Conservation (phyloP, 2,888 invertebrate species). For the Entomobrya multifasciata region DNA sequence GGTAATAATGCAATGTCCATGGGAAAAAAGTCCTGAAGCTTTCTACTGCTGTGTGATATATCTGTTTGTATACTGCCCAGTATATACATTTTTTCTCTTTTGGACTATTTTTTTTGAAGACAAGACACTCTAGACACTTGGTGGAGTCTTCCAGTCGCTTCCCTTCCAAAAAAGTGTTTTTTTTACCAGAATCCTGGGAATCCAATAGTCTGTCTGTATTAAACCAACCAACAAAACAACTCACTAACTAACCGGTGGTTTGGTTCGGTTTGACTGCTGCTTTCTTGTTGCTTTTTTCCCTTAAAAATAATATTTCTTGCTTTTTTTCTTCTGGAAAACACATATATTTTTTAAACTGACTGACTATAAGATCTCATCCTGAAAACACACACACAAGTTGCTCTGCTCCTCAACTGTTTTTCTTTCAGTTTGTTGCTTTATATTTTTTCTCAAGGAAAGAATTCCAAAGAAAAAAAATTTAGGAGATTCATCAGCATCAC, state of each 20-base stretch:
- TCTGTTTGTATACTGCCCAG: no score
- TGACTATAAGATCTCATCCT: no score
- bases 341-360: no score
- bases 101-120: no score
- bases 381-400: no score
- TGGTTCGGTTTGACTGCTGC: no score
- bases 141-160: conserved; percentile 4
- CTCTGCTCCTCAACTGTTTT: background rate
- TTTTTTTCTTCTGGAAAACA: background rate
- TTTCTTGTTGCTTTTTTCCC: conserved; percentile 70
- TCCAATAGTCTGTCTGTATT: conserved; percentile 70
- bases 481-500: no score
- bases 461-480: no score
- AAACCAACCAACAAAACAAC: conserved; percentile 72
- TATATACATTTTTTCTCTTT: no score
- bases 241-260: conserved; percentile 72
- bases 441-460: conserved; percentile 47
- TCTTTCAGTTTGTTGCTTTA: conserved; percentile 67
- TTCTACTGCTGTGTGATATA: no score
- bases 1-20: no score
- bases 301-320: background rate
- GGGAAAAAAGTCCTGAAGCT: no score
- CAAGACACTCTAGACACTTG: conserved; percentile 24
- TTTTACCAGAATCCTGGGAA: conserved; percentile 68
- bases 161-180: background rate